These are phyloP conservation scores for Clupea harengus DNA, from an alignment of 2,113 vertebrate genomes.

Conservation along the genomic window DNA sequence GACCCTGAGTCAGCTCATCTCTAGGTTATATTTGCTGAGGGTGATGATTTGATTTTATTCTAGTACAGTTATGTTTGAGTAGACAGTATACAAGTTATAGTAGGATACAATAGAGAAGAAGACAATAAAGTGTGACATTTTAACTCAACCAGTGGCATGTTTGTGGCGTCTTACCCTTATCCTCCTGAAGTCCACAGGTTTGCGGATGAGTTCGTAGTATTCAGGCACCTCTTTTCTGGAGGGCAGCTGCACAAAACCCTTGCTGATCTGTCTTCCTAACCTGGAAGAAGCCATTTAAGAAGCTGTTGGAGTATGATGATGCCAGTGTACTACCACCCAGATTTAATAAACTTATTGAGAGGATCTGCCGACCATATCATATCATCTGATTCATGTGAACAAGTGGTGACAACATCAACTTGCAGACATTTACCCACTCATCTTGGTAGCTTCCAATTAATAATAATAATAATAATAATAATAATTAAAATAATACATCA, in stretches of 20 bases:
- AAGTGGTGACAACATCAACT: no score
- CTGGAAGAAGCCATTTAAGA: slow-evolving; percentile 64
- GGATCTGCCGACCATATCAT: no score
- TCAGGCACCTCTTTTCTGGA: slow-evolving; percentile 96
- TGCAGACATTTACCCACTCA: no score
- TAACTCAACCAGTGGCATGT: not conserved
- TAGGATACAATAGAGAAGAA: not conserved
- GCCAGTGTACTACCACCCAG: no score
- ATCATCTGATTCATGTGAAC: no score
- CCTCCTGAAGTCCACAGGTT: slow-evolving; percentile 98
- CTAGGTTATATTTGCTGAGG: no score
- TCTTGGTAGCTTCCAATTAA: no score
- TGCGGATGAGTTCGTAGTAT: slow-evolving; percentile 97
- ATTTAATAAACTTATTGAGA: no score
- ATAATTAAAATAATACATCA: no score
- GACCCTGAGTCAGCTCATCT: no score
- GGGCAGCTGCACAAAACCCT: slow-evolving; percentile 97
- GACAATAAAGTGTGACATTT: not conserved
- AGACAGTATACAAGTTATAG: not conserved
- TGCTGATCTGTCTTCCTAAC: slow-evolving; percentile 94
- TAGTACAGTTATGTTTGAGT: not conserved
- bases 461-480: no score
- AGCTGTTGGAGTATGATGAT: not conserved
- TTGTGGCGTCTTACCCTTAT: slow-evolving; percentile 80
- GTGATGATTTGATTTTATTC: no score